Conservation (phyloP, 2,797 vertebrate genomes). For the Anomalospiza imberbis region DNA sequence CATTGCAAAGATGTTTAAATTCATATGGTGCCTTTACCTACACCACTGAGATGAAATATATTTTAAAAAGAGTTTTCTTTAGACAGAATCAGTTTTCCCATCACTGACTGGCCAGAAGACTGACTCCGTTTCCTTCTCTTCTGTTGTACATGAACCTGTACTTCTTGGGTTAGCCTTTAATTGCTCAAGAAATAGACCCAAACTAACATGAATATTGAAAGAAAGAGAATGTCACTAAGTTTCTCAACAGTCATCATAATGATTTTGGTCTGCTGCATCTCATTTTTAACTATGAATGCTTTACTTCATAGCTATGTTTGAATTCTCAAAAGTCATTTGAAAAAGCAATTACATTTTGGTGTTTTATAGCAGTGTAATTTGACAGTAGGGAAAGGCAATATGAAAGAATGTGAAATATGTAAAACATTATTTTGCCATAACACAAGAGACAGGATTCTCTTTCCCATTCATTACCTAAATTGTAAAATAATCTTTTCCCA, state of each 20-base stretch:
- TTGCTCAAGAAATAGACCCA: neutral
- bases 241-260: neutral
- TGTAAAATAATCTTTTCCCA: neutral
- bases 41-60: neutral
- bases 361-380: neutral
- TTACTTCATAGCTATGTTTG: neutral
- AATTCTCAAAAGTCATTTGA: neutral
- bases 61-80: neutral
- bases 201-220: neutral
- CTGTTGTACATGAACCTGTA: neutral
- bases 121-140: neutral
- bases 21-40: neutral
- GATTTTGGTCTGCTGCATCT: neutral
- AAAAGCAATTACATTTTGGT: neutral
- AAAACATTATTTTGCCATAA: neutral
- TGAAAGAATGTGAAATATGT: neutral
- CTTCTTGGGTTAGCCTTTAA: neutral
- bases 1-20: neutral
- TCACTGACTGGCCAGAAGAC: neutral
- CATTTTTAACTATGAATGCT: neutral
- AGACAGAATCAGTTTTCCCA: neutral
- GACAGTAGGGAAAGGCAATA: slow-evolving; percentile 1
- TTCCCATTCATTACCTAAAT: neutral
- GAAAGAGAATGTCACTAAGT: neutral
- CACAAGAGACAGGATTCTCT: neutral